Percentiles rank a stretch among this genome's conserved stretches.
Conservation (phyloP, 2,888 invertebrate genomes). For the Limnephilus auricula region DNA sequence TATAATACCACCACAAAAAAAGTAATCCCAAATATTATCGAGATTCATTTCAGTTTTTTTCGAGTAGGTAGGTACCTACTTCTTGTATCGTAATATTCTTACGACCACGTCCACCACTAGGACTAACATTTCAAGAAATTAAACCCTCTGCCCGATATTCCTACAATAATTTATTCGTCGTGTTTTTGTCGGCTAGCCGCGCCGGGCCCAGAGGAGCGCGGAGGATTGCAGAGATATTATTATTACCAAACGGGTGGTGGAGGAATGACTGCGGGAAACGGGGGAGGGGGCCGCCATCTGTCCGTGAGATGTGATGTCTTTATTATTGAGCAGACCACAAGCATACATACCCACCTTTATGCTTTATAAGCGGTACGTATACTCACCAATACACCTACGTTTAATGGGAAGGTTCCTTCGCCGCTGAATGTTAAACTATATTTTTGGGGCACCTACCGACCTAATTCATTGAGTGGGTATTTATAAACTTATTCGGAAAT, state of each 20-base stretch:
- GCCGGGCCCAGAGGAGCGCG: not conserved
- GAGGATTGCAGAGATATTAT: not conserved
- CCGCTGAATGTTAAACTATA: not conserved
- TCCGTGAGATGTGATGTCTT: slow-evolving; percentile 62
- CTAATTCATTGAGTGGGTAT: too few species aligned
- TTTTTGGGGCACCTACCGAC: not conserved
- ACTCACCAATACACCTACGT: not conserved
- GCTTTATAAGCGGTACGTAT: not conserved
- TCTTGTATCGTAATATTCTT: not conserved
- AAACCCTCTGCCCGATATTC: slow-evolving; percentile 9
- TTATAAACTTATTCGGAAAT: too few species aligned
- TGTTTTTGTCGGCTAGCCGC: slow-evolving; percentile 13
- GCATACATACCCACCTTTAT: slow-evolving; percentile 32
- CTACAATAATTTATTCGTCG: slow-evolving; percentile 14
- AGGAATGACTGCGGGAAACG: slow-evolving; percentile 26
- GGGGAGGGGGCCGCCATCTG: slow-evolving; percentile 49
- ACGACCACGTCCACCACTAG: not conserved
- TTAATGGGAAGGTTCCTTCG: not conserved
- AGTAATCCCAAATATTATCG: too few species aligned
- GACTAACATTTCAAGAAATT: not conserved
- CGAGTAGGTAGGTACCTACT: not conserved
- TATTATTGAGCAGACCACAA: slow-evolving; percentile 57
- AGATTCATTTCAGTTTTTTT: too few species aligned
- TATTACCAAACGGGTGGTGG: not conserved
- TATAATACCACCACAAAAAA: too few species aligned